Evolutionary conservation across 2,888 invertebrate genomes (phyloP), one percentile per base, ranked within the genome.

Genomic region (Fabriciana adippe): DNA sequence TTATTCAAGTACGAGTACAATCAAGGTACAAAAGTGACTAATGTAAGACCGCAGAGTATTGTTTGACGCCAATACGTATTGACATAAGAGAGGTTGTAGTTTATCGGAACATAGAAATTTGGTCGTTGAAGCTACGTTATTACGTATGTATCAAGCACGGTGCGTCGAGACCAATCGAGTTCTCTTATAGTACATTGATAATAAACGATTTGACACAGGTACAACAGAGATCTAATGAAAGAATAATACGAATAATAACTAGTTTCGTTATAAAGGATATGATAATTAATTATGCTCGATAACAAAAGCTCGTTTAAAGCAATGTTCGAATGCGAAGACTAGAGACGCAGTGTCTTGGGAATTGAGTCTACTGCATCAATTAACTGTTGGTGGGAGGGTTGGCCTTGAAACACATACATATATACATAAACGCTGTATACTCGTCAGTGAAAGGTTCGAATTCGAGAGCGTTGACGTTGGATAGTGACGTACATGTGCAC

Each of bases 181-280:
- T 83, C 85, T 84, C 86, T 86, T 88, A 89, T 74, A 86, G 87
- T 88, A 26, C 18, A 85, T 85, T 83, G 86, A 88, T 82, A 86
- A 89, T 80, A 89, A 87, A 90, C 88, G 50, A 63, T 67, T 71
- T 67, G 82, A 90, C 87, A 87, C 92, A 92, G 92, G 92, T 92
- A 92, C 92, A 89, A 91, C 89, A 92, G 92, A 92, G 92, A 92
- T 92, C 92, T 92, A 92, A 89, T 90, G 89, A 90, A 91, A 91
- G 84, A 90, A 90, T 92, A 92, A 92, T 92, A 90, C 89, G 81
- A 90, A 87, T 87, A 90, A 83, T 87, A 88, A 90, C 92, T 92
- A 92, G 84, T 84, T 84, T 86, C 80, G 63, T 88, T 75, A 84
- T 84, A 88, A 41, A 92, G 91, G 91, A 92, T 90, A 90, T 90